Evolutionary conservation across 2,113 vertebrate genomes (phyloP).

Genomic region (Hemiscyllium ocellatum): DNA sequence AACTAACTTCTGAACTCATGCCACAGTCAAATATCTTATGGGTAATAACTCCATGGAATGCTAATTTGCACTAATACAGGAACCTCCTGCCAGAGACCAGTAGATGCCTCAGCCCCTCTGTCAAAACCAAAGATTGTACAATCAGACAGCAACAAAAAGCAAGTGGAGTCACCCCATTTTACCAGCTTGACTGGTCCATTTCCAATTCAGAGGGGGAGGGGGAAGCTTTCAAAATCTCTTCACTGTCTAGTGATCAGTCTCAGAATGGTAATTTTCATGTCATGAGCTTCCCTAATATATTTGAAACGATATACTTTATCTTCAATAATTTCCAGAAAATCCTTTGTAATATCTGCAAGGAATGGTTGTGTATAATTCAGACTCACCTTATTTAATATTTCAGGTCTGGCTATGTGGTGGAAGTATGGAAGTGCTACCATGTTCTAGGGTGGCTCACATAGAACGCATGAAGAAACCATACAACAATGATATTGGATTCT

Average conservation of each 20-base stretch:
- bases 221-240: not conserved
- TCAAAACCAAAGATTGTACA: not conserved
- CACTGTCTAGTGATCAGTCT: not conserved
- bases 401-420: constrained; percentile 96
- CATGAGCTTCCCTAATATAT: not conserved
- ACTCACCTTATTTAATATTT: not conserved
- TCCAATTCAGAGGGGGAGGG: too few relatives aligned
- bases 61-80: not conserved
- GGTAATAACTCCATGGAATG: too few relatives aligned
- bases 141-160: not conserved
- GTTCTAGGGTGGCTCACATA: constrained; percentile 90
- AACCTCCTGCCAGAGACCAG: not conserved
- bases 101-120: not conserved
- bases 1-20: not conserved
- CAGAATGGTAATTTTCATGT: not conserved
- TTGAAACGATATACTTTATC: not conserved
- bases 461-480: constrained; percentile 91
- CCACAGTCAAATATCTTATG: not conserved
- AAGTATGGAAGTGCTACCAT: constrained; percentile 96
- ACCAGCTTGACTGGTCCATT: not conserved
- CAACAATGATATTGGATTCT: constrained; percentile 86
- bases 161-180: not conserved
- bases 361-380: not conserved
- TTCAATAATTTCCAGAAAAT: not conserved
- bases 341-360: not conserved